phyloP scores from a whole-genome alignment of 2,888 invertebrate species.

The Malacosoma neustria region DNA sequence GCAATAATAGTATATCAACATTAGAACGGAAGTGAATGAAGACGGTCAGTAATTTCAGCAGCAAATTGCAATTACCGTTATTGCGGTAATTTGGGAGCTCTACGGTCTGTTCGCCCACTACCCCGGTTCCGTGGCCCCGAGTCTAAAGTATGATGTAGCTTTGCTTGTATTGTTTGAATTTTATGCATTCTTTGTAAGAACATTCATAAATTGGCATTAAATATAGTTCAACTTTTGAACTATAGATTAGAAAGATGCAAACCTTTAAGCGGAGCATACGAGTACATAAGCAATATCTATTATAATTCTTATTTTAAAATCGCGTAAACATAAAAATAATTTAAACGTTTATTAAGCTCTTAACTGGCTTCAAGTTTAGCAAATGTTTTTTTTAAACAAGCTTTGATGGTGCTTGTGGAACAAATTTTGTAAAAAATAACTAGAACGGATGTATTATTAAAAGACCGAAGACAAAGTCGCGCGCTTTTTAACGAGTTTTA shows the following conservation, averaged over 20 bases:
- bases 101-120: conserved; percentile 14
- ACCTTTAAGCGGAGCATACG: conserved; percentile 8
- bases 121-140: conserved; percentile 7
- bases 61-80: conserved; percentile 65
- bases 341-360: too few relatives aligned
- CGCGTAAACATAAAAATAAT: too few relatives aligned
- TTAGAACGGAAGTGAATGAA: conserved; percentile 48
- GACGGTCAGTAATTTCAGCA: conserved; percentile 50
- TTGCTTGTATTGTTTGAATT: conserved; percentile 5
- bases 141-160: conserved; percentile 5
- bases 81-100: conserved; percentile 55
- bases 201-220: too few relatives aligned
- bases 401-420: too few relatives aligned
- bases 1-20: conserved; percentile 34
- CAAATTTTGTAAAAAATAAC: too few relatives aligned
- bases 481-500: too few relatives aligned
- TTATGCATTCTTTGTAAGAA: too few relatives aligned
- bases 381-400: too few relatives aligned
- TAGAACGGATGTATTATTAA: too few relatives aligned
- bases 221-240: not conserved
- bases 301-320: not conserved
- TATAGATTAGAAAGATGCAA: conserved; percentile 9
- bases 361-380: too few relatives aligned
- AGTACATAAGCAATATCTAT: not conserved
- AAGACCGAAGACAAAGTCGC: too few relatives aligned